phyloP scores from a whole-genome alignment of 2,113 vertebrate species.

The Rattus rattus region DNA sequence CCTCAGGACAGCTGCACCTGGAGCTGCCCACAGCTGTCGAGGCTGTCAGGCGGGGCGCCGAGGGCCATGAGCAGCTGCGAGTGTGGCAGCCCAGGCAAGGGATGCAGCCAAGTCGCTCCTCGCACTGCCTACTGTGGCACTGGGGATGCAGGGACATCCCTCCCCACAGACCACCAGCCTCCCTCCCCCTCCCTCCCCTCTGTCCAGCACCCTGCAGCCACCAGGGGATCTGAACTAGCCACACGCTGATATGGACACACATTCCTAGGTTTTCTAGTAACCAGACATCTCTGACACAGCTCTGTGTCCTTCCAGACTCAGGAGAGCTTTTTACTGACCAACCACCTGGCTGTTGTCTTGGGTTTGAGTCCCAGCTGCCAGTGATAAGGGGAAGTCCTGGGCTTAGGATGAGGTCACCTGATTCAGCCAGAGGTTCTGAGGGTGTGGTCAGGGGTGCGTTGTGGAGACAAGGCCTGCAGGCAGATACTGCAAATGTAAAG shows the following conservation, averaged over 20 bases:
- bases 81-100: not conserved
- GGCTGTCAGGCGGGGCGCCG: not conserved
- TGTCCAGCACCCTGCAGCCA: not conserved
- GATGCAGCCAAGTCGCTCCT: not conserved
- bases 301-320: not conserved
- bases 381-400: not conserved
- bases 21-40: constrained; percentile 88
- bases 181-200: not conserved
- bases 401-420: not conserved
- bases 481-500: not conserved
- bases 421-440: not conserved
- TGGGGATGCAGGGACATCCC: not conserved
- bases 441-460: not conserved
- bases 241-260: not conserved
- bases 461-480: not conserved
- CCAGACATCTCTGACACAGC: not conserved
- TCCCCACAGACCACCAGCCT: not conserved
- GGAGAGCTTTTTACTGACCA: not conserved
- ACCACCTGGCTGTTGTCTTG: not conserved
- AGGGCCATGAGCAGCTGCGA: not conserved
- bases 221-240: not conserved
- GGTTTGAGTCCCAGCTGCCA: not conserved
- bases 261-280: not conserved
- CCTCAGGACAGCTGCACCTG: constrained; percentile 87
- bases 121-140: not conserved